Percentiles rank a stretch among this genome's conserved stretches.
These are phyloP conservation scores for Phenganax subtilis DNA, from an alignment of 92 coral and sea anemone species.

Conservation along the genomic window DNA sequence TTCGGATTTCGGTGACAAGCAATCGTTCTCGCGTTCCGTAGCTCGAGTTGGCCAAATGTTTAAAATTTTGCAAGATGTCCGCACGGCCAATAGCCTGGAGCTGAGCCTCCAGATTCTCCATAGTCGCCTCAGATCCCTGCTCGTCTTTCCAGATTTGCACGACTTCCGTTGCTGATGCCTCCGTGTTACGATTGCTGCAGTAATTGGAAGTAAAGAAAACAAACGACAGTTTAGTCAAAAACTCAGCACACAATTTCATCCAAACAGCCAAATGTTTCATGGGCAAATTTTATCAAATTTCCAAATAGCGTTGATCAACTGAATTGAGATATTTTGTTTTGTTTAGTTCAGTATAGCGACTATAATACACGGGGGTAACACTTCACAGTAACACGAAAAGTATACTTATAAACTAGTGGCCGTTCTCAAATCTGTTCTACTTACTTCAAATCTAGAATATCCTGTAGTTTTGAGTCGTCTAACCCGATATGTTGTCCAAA, in stretches of 20 bases:
- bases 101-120: slow-evolving; percentile 78
- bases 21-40: slow-evolving; percentile 66
- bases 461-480: slow-evolving; percentile 73
- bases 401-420: neutral
- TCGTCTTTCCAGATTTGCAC: slow-evolving; percentile 80
- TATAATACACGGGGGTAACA: too few species aligned
- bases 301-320: neutral
- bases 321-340: too few species aligned
- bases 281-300: neutral
- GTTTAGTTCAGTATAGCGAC: too few species aligned
- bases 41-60: slow-evolving; percentile 87
- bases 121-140: slow-evolving; percentile 75
- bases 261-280: neutral
- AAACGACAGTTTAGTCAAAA: too few species aligned
- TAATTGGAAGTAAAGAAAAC: neutral
- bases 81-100: slow-evolving; percentile 75
- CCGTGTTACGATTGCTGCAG: slow-evolving; percentile 18
- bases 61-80: slow-evolving; percentile 72
- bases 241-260: neutral
- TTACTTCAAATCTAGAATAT: slow-evolving; percentile 70
- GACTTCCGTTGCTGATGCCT: slow-evolving; percentile 72
- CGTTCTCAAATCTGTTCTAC: neutral
- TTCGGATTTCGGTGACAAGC: slow-evolving; percentile 60
- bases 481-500: slow-evolving; percentile 74
- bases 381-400: too few species aligned